Conservation (phyloP, 2,797 vertebrate species). For the Cephalopachus bancanus region DNA sequence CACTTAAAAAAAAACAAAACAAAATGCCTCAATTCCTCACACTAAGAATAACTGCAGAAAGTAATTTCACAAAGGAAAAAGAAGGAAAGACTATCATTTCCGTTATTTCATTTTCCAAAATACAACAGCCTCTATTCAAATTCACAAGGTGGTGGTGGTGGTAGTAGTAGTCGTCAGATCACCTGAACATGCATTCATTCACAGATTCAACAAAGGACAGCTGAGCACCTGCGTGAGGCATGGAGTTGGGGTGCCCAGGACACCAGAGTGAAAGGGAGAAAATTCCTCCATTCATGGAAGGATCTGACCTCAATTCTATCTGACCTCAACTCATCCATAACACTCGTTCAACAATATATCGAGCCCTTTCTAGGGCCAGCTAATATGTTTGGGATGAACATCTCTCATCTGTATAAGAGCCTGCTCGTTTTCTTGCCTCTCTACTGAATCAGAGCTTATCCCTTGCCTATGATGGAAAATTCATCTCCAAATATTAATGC, state of each 20-base stretch:
- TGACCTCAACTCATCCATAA: neutral
- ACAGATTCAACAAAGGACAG: neutral
- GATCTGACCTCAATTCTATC: neutral
- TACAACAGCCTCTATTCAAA: neutral
- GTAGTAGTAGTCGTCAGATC: neutral
- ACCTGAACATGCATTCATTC: neutral
- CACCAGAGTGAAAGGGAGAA: neutral
- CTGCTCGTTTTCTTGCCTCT: neutral
- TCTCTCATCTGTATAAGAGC: neutral
- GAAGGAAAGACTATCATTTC: neutral
- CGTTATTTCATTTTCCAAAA: conserved; percentile 56
- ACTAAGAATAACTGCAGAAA: conserved; percentile 27
- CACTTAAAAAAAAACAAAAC: neutral
- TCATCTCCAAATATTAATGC: conserved; percentile 34
- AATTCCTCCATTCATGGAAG: neutral
- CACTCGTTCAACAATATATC: neutral
- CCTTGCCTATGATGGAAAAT: neutral
- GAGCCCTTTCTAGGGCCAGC: neutral
- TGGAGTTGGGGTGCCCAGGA: neutral
- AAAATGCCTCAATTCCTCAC: neutral
- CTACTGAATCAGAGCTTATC: neutral
- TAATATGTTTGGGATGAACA: neutral
- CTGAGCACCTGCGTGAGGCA: neutral
- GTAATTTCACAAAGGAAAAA: neutral
- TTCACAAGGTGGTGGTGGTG: neutral